These are phyloP conservation scores for Melanaphis sacchari DNA, from an alignment of 1,140 invertebrate genomes.

Conservation along the genomic window DNA sequence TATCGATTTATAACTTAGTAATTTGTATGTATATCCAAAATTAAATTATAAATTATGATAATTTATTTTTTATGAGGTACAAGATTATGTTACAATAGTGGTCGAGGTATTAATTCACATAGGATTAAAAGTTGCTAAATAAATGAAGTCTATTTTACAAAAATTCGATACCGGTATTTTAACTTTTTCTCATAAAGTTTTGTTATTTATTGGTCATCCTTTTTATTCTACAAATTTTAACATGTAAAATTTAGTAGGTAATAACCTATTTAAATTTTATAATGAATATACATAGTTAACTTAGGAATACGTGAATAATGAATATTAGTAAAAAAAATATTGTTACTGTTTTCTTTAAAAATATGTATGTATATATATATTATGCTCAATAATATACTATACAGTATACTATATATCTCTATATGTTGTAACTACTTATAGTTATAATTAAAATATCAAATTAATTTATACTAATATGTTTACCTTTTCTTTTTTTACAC, in stretches of 20 bases:
- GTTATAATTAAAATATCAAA: neutral
- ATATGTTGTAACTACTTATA: neutral
- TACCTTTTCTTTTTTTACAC: conserved; percentile 51
- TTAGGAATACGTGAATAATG: neutral
- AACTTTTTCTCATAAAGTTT: neutral
- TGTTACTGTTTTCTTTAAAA: neutral
- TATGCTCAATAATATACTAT: neutral
- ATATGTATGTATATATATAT: too few species aligned
- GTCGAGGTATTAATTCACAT: neutral
- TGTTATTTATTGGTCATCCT: neutral
- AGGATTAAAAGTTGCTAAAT: neutral
- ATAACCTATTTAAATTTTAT: neutral
- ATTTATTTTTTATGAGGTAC: neutral
- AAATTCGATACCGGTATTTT: neutral
- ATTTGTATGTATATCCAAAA: neutral
- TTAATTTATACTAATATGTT: neutral
- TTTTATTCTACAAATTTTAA: neutral
- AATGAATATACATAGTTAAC: neutral
- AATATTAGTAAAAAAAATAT: neutral
- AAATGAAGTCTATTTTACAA: neutral
- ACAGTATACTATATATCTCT: neutral
- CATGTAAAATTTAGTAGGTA: neutral
- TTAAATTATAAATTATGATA: neutral
- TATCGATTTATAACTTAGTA: neutral
- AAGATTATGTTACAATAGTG: neutral